phyloP scores from a whole-genome alignment of 2,113 vertebrate genomes.

The Takifugu flavidus region DNA sequence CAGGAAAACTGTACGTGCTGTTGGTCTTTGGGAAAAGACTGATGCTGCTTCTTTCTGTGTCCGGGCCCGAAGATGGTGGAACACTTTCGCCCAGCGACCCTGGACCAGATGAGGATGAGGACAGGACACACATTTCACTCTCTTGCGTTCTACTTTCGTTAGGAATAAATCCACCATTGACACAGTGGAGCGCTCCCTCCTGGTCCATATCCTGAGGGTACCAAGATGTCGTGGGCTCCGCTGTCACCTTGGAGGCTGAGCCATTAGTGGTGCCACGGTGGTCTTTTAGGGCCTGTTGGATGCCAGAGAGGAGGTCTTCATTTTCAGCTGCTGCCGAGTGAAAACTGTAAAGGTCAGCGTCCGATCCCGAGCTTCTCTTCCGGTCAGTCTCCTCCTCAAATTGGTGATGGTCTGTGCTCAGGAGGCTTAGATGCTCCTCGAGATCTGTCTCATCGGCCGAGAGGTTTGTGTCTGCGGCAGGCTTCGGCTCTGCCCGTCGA shows the following conservation, averaged over 20 bases:
- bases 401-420: constrained; percentile 62
- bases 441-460: constrained; percentile 83
- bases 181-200: not conserved
- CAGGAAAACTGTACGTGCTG: constrained; percentile 69
- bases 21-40: constrained; percentile 63
- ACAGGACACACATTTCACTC: constrained; percentile 1
- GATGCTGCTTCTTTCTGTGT: constrained; percentile 60
- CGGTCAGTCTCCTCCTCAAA: constrained; percentile 70
- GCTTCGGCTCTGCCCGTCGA: constrained; percentile 66
- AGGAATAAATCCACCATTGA: constrained; percentile 1
- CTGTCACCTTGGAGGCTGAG: constrained; percentile 31
- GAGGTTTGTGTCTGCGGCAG: constrained; percentile 52
- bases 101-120: constrained; percentile 51
- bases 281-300: constrained; percentile 86
- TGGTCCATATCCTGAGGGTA: constrained; percentile 13
- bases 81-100: constrained; percentile 54
- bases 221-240: constrained; percentile 19
- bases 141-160: no score
- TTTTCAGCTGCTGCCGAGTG: constrained; percentile 87
- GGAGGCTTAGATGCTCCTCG: constrained; percentile 71
- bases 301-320: constrained; percentile 89
- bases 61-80: constrained; percentile 47
- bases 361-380: constrained; percentile 87
- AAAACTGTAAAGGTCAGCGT: constrained; percentile 92
- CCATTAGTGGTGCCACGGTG: constrained; percentile 70